phyloP scores from a whole-genome alignment of 2,888 invertebrate genomes.

The Keiferia lycopersicella region DNA sequence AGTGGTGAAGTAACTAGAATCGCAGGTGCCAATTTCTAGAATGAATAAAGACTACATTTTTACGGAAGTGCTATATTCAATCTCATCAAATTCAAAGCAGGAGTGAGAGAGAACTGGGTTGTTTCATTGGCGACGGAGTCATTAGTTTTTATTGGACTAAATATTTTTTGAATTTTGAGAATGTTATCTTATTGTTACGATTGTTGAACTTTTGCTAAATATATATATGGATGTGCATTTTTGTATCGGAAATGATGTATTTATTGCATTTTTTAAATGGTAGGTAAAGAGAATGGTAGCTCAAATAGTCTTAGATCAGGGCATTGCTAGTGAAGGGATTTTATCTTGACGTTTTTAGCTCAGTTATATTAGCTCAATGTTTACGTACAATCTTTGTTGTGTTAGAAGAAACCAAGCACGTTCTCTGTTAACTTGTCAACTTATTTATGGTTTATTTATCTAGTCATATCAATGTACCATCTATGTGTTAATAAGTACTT shows the following conservation, averaged over 20 bases:
- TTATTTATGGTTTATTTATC: background rate
- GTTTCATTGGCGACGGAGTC: too few relatives aligned
- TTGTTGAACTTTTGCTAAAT: background rate
- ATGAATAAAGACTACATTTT: too few relatives aligned
- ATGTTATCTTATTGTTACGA: background rate
- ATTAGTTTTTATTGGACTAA: background rate
- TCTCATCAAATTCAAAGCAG: too few relatives aligned
- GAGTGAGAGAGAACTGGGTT: too few relatives aligned
- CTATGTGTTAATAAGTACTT: background rate
- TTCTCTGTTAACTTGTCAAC: constrained; percentile 13
- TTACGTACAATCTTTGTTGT: background rate
- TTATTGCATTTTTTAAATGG: constrained; percentile 19
- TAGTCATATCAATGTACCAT: constrained; percentile 17
- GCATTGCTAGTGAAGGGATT: background rate
- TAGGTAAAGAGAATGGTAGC: background rate
- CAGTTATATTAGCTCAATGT: background rate
- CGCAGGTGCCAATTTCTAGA: constrained; percentile 15
- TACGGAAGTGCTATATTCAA: too few relatives aligned
- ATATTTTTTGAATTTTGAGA: background rate
- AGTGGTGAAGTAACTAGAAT: constrained; percentile 5
- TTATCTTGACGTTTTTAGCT: constrained; percentile 6
- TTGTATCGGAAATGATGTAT: constrained; percentile 14
- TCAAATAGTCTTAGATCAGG: background rate
- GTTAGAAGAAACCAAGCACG: background rate
- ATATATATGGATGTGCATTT: constrained; percentile 17